These are phyloP conservation scores for Lasioglossum pauxillum DNA, from an alignment of 2,888 invertebrate species.

Conservation along the genomic window DNA sequence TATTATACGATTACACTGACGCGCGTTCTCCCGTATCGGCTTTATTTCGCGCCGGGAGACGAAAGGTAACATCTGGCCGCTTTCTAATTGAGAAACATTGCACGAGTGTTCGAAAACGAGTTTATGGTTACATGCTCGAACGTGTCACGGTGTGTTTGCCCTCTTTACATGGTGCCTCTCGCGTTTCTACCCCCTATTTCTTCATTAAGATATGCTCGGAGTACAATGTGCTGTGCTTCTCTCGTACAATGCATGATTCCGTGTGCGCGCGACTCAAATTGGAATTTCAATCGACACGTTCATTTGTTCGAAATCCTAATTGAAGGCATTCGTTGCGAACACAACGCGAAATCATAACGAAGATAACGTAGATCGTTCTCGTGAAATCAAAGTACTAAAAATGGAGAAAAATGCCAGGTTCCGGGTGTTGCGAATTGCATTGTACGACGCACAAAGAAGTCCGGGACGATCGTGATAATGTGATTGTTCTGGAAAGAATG, in stretches of 20 bases:
- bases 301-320: neutral
- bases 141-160: conserved; percentile 21
- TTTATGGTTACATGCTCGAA: conserved; percentile 3
- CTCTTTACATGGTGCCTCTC: conserved; percentile 15
- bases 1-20: neutral
- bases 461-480: neutral
- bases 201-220: conserved; percentile 24
- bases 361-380: neutral
- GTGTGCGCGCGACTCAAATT: neutral
- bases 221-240: neutral
- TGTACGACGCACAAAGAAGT: too few species aligned
- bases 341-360: neutral
- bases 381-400: neutral
- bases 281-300: neutral
- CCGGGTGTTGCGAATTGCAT: neutral
- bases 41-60: neutral
- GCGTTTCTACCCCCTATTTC: conserved; percentile 22
- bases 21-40: neutral
- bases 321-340: neutral
- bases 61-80: neutral
- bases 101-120: conserved; percentile 17
- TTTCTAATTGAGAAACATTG: conserved; percentile 48
- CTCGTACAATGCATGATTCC: neutral
- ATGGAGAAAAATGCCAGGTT: neutral
- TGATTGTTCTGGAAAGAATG: neutral